Percentiles rank a stretch among this genome's conserved stretches.
Evolutionary conservation across 2,888 invertebrate species (phyloP).

Genomic region (Kryphioiulus occultus): DNA sequence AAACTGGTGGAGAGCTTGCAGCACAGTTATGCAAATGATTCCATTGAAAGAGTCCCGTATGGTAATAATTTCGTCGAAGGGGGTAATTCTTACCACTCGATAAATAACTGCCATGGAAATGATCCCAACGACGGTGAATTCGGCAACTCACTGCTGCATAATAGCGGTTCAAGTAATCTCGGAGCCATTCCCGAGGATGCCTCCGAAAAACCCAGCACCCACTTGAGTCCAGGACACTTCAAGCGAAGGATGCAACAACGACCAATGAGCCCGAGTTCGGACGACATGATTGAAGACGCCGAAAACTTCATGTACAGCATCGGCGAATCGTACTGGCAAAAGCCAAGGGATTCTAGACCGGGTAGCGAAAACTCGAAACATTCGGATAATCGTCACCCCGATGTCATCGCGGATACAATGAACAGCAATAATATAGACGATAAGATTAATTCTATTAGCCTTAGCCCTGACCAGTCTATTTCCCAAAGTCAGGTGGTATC

Average conservation of each 20-base stretch:
- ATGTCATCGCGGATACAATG: not conserved
- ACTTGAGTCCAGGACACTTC: not conserved
- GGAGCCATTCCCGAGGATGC: not conserved
- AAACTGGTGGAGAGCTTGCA: constrained; percentile 42
- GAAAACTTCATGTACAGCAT: constrained; percentile 40
- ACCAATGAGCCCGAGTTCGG: not conserved
- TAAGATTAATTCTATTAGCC: not conserved
- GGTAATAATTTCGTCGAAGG: not conserved
- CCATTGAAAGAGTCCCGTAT: not conserved
- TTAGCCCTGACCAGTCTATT: not conserved
- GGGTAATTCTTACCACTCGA: not conserved
- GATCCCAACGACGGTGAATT: not conserved
- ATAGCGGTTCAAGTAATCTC: not conserved
- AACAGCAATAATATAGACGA: not conserved
- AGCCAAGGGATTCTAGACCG: not conserved
- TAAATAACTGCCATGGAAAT: not conserved
- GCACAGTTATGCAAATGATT: constrained; percentile 14
- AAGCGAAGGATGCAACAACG: not conserved
- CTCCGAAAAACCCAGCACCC: not conserved
- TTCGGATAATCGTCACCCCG: not conserved
- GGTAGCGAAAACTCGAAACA: not conserved
- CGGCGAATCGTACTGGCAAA: not conserved
- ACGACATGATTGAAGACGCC: constrained; percentile 48
- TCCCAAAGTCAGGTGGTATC: not conserved
- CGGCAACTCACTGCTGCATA: not conserved